phyloP scores from a whole-genome alignment of 2,113 vertebrate genomes.

The Pelecanus crispus region DNA sequence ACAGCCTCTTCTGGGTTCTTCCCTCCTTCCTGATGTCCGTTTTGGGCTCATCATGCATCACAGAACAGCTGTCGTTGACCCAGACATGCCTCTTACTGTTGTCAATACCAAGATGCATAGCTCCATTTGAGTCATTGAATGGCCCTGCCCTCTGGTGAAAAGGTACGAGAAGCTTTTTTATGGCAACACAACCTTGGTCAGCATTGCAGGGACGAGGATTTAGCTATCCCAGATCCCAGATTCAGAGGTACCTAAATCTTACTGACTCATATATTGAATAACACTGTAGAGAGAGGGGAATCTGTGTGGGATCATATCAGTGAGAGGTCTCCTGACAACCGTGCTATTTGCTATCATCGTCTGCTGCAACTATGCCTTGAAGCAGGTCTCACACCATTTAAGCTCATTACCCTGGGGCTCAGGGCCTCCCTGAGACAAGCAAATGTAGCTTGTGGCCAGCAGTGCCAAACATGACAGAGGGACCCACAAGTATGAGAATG shows the following conservation, averaged over 20 bases:
- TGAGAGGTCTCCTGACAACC: background rate
- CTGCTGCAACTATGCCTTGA: background rate
- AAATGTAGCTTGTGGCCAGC: background rate
- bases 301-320: background rate
- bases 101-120: background rate
- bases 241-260: background rate
- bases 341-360: background rate
- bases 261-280: background rate
- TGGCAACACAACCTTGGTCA: background rate
- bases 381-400: slow-evolving; percentile 2
- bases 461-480: background rate
- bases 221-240: background rate
- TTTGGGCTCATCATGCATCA: background rate
- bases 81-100: background rate
- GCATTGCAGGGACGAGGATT: background rate
- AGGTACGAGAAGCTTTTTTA: background rate
- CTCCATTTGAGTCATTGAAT: background rate
- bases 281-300: background rate
- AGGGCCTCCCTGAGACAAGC: background rate
- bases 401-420: background rate
- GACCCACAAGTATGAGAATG: background rate
- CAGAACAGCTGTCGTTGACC: background rate
- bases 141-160: background rate
- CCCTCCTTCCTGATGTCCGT: background rate
- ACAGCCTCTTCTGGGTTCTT: background rate